phyloP scores from a whole-genome alignment of 2,113 vertebrate species.

The Eidolon helvum region DNA sequence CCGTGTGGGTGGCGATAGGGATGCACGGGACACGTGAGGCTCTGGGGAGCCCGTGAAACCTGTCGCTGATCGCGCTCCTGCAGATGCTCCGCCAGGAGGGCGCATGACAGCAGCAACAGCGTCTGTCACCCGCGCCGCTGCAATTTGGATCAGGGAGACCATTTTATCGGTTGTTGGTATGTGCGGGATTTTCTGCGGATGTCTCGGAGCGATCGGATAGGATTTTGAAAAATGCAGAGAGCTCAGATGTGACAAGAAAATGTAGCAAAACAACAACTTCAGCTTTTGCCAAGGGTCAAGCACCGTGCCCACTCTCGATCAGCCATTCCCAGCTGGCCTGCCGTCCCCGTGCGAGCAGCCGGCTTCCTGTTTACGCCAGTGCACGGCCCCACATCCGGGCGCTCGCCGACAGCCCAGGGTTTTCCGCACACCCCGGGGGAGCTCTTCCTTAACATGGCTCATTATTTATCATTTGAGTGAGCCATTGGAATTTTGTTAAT shows the following conservation, averaged over 20 bases:
- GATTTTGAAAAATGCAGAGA: not conserved
- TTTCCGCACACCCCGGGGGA: slow-evolving; percentile 84
- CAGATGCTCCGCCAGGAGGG: not conserved
- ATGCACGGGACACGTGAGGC: too few relatives aligned
- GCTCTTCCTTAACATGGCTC: slow-evolving; percentile 84
- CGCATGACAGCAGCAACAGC: not conserved
- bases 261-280: not conserved
- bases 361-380: slow-evolving; percentile 93
- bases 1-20: rapidly evolving
- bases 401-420: slow-evolving; percentile 85
- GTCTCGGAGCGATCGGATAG: not conserved
- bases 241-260: not conserved
- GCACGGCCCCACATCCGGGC: slow-evolving; percentile 87
- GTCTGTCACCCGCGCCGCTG: not conserved
- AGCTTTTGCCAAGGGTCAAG: slow-evolving; percentile 71
- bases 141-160: not conserved
- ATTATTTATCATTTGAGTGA: slow-evolving; percentile 86
- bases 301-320: slow-evolving; percentile 65
- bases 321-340: slow-evolving; percentile 80
- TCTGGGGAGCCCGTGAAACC: too few relatives aligned
- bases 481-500: slow-evolving; percentile 86
- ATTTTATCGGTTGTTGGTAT: not conserved
- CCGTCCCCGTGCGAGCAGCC: slow-evolving; percentile 77
- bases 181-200: not conserved
- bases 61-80: too few relatives aligned